Evolutionary conservation across 1,140 invertebrate species (phyloP).

Genomic region (Pseudomyrmex gracilis): DNA sequence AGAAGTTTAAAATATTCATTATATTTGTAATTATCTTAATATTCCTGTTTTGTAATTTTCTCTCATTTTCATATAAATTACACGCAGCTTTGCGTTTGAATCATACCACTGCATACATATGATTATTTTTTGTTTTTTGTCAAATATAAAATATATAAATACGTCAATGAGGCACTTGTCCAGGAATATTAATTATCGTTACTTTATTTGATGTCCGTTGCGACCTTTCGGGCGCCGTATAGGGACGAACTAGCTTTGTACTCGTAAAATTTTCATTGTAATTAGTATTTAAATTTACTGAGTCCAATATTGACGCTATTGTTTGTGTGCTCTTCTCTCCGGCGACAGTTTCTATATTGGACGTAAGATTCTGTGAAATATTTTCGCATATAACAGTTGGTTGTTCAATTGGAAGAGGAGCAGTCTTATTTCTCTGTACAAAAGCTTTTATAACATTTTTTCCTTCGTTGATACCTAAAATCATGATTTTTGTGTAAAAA

Average conservation of each 20-base stretch:
- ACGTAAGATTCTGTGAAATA: slow-evolving; percentile 33
- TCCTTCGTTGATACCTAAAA: slow-evolving; percentile 47
- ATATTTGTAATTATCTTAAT: too few relatives aligned
- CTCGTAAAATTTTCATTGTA: slow-evolving; percentile 9
- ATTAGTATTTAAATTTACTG: slow-evolving; percentile 50
- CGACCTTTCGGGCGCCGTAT: slow-evolving; percentile 73
- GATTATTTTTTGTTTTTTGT: too few relatives aligned
- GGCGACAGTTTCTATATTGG: slow-evolving; percentile 36
- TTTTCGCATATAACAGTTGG: slow-evolving; percentile 62
- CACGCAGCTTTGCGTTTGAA: too few relatives aligned
- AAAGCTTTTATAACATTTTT: slow-evolving; percentile 65
- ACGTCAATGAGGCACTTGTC: slow-evolving; percentile 74
- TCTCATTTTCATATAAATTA: too few relatives aligned
- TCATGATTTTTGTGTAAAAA: slow-evolving; percentile 20
- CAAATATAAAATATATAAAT: slow-evolving; percentile 43
- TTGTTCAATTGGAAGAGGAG: slow-evolving; percentile 68
- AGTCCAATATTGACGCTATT: slow-evolving; percentile 66
- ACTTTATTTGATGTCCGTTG: slow-evolving; percentile 58
- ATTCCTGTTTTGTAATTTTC: too few relatives aligned
- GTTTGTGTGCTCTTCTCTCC: slow-evolving; percentile 54
- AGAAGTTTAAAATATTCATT: too few relatives aligned
- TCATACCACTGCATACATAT: too few relatives aligned
- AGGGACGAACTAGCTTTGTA: slow-evolving; percentile 67
- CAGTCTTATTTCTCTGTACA: slow-evolving; percentile 74
- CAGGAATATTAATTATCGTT: slow-evolving; percentile 72